Conservation (phyloP, 1,140 invertebrate species). For the Diprion similis region DNA sequence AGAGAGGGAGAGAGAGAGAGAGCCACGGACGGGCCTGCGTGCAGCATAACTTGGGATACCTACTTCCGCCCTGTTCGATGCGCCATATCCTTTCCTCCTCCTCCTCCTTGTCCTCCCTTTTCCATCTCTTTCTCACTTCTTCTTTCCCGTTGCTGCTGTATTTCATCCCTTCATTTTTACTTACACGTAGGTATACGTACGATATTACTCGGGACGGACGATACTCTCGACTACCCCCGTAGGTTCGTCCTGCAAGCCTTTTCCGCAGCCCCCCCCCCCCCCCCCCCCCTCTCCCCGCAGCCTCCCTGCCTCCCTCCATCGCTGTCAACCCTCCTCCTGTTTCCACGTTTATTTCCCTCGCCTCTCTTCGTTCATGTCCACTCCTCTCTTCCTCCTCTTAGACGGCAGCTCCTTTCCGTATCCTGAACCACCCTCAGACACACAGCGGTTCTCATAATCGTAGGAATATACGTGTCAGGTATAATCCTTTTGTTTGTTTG, state of each 20-base stretch:
- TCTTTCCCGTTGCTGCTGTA: background rate
- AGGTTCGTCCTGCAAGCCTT: too few species aligned
- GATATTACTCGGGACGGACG: background rate
- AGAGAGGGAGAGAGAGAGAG: too few species aligned
- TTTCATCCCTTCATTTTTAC: background rate
- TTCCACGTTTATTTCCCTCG: background rate
- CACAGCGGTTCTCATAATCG: background rate
- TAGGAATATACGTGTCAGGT: background rate
- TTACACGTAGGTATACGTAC: background rate
- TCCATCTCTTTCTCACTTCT: too few species aligned
- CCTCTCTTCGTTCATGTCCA: constrained; percentile 2
- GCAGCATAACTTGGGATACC: background rate
- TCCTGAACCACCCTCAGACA: constrained; percentile 1
- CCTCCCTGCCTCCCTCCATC: constrained; percentile 14
- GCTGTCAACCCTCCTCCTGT: constrained; percentile 6
- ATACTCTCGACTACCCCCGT: too few species aligned
- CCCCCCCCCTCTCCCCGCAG: background rate
- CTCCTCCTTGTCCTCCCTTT: too few species aligned
- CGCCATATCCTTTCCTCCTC: too few species aligned
- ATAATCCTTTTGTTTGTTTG: constrained; percentile 15
- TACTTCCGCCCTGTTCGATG: background rate
- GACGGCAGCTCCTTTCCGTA: background rate
- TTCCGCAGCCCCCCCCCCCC: background rate
- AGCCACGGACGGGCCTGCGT: too few species aligned
- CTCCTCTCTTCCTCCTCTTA: background rate